Percentiles rank a stretch among this genome's conserved stretches.
These are phyloP conservation scores for Colistium nudipinnis DNA, from an alignment of 2,113 vertebrate species.

Conservation along the genomic window DNA sequence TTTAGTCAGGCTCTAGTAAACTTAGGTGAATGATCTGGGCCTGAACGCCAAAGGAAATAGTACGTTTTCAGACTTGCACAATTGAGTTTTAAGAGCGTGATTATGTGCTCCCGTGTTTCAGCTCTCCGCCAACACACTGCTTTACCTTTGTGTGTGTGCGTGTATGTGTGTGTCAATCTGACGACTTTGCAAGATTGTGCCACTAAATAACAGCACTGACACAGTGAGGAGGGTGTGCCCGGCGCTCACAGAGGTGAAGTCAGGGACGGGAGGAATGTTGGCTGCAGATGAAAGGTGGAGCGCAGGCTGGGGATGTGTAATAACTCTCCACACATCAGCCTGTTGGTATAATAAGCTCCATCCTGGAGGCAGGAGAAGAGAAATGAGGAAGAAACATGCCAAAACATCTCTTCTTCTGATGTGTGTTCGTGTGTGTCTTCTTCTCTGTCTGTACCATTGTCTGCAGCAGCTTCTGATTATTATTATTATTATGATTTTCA, in stretches of 20 bases:
- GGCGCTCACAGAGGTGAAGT: constrained; percentile 49
- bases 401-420: constrained; percentile 44
- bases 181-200: constrained; percentile 36
- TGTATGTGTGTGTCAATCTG: constrained; percentile 20
- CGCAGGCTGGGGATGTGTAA: constrained; percentile 56
- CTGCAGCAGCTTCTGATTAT: constrained; percentile 12
- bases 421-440: constrained; percentile 8
- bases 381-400: constrained; percentile 46
- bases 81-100: constrained; percentile 24
- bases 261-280: constrained; percentile 71
- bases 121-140: constrained; percentile 1
- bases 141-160: constrained; percentile 2
- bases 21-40: no score
- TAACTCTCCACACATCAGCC: constrained; percentile 61
- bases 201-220: constrained; percentile 60
- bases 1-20: no score
- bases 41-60: background rate
- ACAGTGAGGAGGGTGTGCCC: constrained; percentile 52
- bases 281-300: constrained; percentile 70
- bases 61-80: constrained; percentile 31
- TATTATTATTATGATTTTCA: background rate
- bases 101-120: constrained; percentile 17
- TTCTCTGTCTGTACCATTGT: constrained; percentile 11
- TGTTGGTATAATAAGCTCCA: constrained; percentile 59
- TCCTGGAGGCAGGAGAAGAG: constrained; percentile 59